These are phyloP conservation scores for Cyclophora albipunctata DNA, from an alignment of 2,888 invertebrate genomes.

Conservation along the genomic window DNA sequence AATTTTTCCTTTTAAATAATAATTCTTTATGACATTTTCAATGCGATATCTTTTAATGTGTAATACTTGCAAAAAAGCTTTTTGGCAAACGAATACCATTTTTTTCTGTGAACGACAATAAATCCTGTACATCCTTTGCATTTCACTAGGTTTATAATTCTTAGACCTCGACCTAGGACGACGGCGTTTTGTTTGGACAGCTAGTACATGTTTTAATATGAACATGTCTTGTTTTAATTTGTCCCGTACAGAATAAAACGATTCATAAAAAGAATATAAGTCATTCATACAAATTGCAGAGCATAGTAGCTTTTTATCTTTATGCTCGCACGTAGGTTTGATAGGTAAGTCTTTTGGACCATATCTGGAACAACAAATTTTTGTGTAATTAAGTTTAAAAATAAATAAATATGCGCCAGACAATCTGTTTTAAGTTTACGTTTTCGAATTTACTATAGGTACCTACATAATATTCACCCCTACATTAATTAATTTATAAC, in stretches of 20 bases:
- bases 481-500: too few species aligned
- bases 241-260: constrained; percentile 7
- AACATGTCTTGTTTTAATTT: constrained; percentile 9
- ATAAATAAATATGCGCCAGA: too few species aligned
- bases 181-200: not conserved
- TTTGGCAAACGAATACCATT: constrained; percentile 4
- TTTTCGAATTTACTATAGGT: too few species aligned
- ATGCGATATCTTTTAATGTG: constrained; percentile 4
- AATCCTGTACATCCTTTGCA: constrained; percentile 1
- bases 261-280: constrained; percentile 4
- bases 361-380: constrained; percentile 1
- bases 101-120: constrained; percentile 2
- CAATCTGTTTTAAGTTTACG: too few species aligned
- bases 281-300: constrained; percentile 6
- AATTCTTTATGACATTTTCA: constrained; percentile 3
- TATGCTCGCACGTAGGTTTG: constrained; percentile 7
- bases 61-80: constrained; percentile 1
- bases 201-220: constrained; percentile 7
- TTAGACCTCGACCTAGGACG: constrained; percentile 2
- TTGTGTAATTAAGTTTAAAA: too few species aligned
- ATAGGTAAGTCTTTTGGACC: constrained; percentile 2
- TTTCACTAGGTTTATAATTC: too few species aligned
- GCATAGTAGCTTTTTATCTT: constrained; percentile 9
- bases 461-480: too few species aligned
- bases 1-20: constrained; percentile 1